Base-by-base conservation (phyloP, 2,888 invertebrate species). In the Blastobasis adustella region DNA sequence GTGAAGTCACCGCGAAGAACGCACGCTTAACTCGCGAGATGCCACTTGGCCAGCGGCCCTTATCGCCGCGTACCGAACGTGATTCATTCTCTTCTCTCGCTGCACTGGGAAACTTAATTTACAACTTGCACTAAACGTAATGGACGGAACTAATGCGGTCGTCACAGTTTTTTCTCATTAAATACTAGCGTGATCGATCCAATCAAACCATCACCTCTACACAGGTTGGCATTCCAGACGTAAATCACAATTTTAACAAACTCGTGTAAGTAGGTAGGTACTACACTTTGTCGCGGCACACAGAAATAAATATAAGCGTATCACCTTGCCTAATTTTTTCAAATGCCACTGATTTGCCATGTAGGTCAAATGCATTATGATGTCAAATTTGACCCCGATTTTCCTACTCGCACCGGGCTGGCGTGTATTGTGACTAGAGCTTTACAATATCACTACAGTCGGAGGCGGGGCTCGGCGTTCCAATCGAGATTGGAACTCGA, bases 321-420 rank as follows among this genome's bases (percentile, higher is more conserved):
- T 36, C 57, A 57, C 69, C 68, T 73, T 69, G 68, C 68, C 62
- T 63, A 72, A 68, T 70, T 74, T 77, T 80, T 79, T 74, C 69
- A 71, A 76, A 78, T 73, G 70, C 69, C 67, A 67, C 69, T 76
- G 67, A 69, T 71, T 75, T 69, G 64, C 66, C 75, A 80, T 79
- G 79, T 83, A 73, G 82, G 82, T 82, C 82, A 80, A 81, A 82
- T 81, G 76, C 76, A 79, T 80, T 80, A 78, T 76, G 72, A 76
- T 79, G 79, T 79, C 79, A 76, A 80, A 78, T 78, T 76, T 79
- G 82, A 82, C 82, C 78, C 73, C 72, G 76, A 75, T 81, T 76
- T 72, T 66, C 65, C 68, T 61, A 62, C 61, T 65, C 56, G 57
- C 54, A 58, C 57, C 53, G 54, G 58, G 54, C 59, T 55, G 55